Evolutionary conservation across 2,797 vertebrate genomes (phyloP).

Genomic region (Triplophysa yarkandensis): DNA sequence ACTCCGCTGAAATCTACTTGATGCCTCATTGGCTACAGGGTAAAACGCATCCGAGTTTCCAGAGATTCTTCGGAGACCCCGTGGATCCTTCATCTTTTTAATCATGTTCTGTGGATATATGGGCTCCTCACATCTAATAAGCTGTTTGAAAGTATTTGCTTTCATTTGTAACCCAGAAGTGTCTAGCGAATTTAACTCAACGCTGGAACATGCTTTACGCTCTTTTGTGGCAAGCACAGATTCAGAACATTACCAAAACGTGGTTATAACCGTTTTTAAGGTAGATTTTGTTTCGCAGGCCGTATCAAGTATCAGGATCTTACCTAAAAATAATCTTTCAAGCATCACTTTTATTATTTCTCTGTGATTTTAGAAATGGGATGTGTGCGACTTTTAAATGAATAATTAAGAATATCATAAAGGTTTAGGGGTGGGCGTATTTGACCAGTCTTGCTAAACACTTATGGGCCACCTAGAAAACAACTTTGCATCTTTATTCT

Average conservation of each 20-base stretch:
- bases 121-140: conserved; percentile 42
- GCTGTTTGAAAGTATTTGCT: conserved; percentile 40
- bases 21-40: conserved; percentile 40
- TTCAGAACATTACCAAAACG: conserved; percentile 15
- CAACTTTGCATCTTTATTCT: too few relatives aligned
- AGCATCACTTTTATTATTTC: background rate
- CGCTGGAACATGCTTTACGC: conserved; percentile 1
- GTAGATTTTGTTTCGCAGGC: background rate
- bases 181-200: conserved; percentile 27
- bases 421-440: background rate
- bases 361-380: background rate
- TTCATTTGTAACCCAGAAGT: conserved; percentile 36
- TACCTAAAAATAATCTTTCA: background rate
- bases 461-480: background rate
- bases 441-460: too few relatives aligned
- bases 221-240: conserved; percentile 20
- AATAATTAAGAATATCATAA: background rate
- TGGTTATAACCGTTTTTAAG: background rate
- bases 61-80: conserved; percentile 25
- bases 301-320: background rate
- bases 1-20: conserved; percentile 36
- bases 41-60: conserved; percentile 8
- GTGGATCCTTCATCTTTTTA: conserved; percentile 21
- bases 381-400: too few relatives aligned
- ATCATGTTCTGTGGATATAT: conserved; percentile 34